Conservation (phyloP, 1,140 invertebrate genomes). For the Proales similis region DNA sequence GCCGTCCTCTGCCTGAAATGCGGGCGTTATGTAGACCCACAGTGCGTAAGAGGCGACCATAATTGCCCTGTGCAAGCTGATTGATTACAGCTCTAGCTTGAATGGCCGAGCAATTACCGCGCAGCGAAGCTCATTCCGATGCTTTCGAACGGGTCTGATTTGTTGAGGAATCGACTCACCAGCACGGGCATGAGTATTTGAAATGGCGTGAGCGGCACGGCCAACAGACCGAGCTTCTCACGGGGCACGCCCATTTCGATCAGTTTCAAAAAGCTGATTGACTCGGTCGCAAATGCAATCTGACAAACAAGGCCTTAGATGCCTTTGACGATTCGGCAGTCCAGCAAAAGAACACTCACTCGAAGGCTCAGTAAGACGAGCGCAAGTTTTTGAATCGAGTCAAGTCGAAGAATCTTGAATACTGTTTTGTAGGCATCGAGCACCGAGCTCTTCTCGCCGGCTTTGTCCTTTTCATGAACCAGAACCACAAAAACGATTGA, state of each 20-base stretch:
- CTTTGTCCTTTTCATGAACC: slow-evolving; percentile 13
- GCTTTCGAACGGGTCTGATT: slow-evolving; percentile 75
- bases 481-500: slow-evolving; percentile 16
- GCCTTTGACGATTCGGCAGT: background rate
- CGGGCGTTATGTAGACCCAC: slow-evolving; percentile 19
- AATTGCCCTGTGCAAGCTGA: background rate
- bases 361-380: slow-evolving; percentile 80
- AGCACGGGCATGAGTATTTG: slow-evolving; percentile 85
- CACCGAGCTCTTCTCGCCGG: background rate
- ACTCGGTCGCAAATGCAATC: slow-evolving; percentile 61
- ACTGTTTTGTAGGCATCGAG: slow-evolving; percentile 16
- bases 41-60: background rate
- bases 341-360: slow-evolving; percentile 92
- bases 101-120: slow-evolving; percentile 50
- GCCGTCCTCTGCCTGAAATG: background rate
- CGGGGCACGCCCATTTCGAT: slow-evolving; percentile 90
- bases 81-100: too few relatives aligned
- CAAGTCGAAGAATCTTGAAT: slow-evolving; percentile 53
- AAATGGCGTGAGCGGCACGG: slow-evolving; percentile 81
- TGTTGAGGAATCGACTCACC: slow-evolving; percentile 77
- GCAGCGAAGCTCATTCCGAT: slow-evolving; percentile 82
- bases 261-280: slow-evolving; percentile 84
- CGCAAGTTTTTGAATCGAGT: slow-evolving; percentile 66
- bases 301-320: background rate
- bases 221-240: slow-evolving; percentile 79